These are phyloP conservation scores for Porites evermanni DNA, from an alignment of 92 coral and sea anemone genomes.

Conservation along the genomic window DNA sequence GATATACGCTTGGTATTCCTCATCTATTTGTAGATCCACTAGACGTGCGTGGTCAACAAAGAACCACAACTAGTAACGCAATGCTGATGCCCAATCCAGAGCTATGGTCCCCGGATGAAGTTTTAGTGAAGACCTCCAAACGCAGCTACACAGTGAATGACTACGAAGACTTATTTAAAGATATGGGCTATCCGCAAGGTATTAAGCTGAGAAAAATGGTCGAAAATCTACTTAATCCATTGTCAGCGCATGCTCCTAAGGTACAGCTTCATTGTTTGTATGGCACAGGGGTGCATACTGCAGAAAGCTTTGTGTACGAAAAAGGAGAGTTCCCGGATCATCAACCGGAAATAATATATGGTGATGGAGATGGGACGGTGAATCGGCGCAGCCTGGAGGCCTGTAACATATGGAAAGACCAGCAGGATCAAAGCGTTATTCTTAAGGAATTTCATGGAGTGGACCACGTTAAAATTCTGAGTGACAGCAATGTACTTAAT, in stretches of 20 bases:
- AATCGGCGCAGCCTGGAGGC: conserved; percentile 68
- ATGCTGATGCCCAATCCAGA: conserved; percentile 74
- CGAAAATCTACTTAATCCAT: conserved; percentile 63
- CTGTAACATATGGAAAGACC: conserved; percentile 53
- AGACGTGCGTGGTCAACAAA: conserved; percentile 67
- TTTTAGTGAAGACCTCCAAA: conserved; percentile 63
- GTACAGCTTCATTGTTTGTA: conserved; percentile 68
- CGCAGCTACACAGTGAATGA: conserved; percentile 72
- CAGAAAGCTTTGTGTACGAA: conserved; percentile 59
- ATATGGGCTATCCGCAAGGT: conserved; percentile 68
- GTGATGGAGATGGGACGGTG: conserved; percentile 80
- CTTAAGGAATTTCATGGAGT: conserved; percentile 53
- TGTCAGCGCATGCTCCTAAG: conserved; percentile 62
- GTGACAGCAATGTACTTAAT: conserved; percentile 42
- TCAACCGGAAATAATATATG: conserved; percentile 56
- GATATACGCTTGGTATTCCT: conserved; percentile 68
- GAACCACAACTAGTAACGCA: conserved; percentile 71
- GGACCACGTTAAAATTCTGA: conserved; percentile 60
- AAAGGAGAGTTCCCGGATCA: conserved; percentile 65
- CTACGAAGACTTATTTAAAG: conserved; percentile 69
- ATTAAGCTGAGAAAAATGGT: conserved; percentile 49
- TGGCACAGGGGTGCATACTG: conserved; percentile 67
- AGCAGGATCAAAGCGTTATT: conserved; percentile 37
- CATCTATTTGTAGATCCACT: conserved; percentile 66
- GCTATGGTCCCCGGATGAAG: conserved; percentile 69